Base-by-base conservation (phyloP, 1,140 invertebrate genomes). In the Pantala flavescens region DNA sequence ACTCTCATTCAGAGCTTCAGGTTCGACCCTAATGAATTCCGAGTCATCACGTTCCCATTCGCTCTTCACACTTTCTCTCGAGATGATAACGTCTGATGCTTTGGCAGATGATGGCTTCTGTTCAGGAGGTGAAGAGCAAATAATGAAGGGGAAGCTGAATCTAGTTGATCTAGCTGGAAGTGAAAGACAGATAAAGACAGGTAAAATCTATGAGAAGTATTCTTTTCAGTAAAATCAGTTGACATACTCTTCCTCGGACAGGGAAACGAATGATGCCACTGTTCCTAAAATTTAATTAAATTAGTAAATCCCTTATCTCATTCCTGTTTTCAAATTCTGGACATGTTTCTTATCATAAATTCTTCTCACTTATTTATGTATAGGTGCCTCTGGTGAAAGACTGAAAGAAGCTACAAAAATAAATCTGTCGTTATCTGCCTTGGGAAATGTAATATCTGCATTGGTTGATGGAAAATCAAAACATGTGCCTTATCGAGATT, bases 321-420 rank as follows among this genome's bases (percentile, higher is more conserved):
- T 36, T 36, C n/a, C 28, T 36, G 28, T 36, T 2, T 36, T 36
- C 28, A 36, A 36, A 36, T 36, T 36, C 28, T 36, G 28, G 28
- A 36, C 28, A 5, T 36, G 28, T 36, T 36, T 36, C 9, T 36
- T 36, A 63, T 63, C 49, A 7, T 11, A 49, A 49, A 16, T 74
- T 23, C 23, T 73, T 78, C 7, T 43, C 87, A 11, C 43, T 11
- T 11, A 49, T 16, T 49, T 49, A 11, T 49, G 5, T 3, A 21
- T 21, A 63, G 91, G 94, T 14, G 91, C 93, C 0, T 89, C 89
- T 1, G 93, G 95, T 0, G 93, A 96, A 76, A 84, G 95, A 23
- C 83, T 98, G 23, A 96, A 94, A 80, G 95, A 98, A 85, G 95
- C 95, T 0, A 96, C 93, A 0, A 97, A 96, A 84, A 98, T 98